A percentile compares a stretch with the other conserved stretches of the same genome.
phyloP scores from a whole-genome alignment of 2,113 vertebrate species.

The Ceyx margarethae region DNA sequence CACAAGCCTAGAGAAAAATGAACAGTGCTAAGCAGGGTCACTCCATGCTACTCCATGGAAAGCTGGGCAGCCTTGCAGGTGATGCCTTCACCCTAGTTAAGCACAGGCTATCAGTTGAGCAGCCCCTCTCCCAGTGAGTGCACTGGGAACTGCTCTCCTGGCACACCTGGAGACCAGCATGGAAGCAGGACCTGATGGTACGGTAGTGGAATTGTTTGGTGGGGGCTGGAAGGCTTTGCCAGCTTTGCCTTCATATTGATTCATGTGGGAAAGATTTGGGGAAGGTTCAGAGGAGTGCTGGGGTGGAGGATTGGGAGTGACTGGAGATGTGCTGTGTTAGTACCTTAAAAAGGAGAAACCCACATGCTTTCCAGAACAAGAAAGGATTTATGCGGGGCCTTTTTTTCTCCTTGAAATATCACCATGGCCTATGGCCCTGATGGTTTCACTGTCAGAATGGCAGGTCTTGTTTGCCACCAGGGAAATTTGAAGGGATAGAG shows the following conservation, averaged over 20 bases:
- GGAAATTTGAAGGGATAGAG: background rate
- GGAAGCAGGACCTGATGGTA: fast-evolving
- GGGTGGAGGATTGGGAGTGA: background rate
- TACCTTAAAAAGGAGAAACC: constrained; percentile 5
- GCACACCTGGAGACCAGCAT: background rate
- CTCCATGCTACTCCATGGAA: background rate
- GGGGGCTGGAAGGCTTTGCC: constrained; percentile 24
- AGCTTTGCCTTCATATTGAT: constrained; percentile 37
- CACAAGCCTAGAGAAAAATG: constrained; percentile 43
- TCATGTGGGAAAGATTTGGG: constrained; percentile 48
- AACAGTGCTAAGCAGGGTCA: background rate
- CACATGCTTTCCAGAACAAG: background rate
- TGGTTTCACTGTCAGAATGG: background rate
- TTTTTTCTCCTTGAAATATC: constrained; percentile 8
- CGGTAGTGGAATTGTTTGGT: background rate
- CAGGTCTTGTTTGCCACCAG: background rate
- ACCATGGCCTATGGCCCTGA: background rate
- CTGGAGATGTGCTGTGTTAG: background rate
- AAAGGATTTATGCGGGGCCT: background rate
- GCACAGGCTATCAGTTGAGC: fast-evolving
- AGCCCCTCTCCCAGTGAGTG: background rate
- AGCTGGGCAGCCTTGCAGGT: background rate
- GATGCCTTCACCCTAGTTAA: background rate
- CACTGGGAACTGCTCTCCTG: background rate
- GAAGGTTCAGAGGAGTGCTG: constrained; percentile 28